Base-by-base conservation (phyloP, 2,113 vertebrate genomes). In the Pimephales promelas region DNA sequence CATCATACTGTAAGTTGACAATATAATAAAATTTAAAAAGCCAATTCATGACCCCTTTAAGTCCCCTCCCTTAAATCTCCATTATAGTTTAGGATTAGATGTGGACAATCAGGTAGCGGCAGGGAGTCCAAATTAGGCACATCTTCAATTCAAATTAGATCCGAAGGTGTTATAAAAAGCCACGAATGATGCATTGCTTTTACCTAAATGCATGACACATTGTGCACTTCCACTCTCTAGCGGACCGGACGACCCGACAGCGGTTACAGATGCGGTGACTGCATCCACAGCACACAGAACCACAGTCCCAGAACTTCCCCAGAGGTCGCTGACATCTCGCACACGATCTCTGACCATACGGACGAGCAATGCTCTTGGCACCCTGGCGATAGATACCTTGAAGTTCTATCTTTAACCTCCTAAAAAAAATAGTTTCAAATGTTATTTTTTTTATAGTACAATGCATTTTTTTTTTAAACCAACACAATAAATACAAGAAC, bases 181-280 rank as follows among this genome's bases (percentile, higher is more conserved):
- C 26, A 18, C 36, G 1, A 28, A 26, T 4, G 26, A 4, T 47
- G 70, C 8, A 31, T 52, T 52, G 28, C 34, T 10, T 47, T 81
- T 79, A 96, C 97, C 96, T 95, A 31, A 96, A 94, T 22, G 96
- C 95, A 0, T 95, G 94, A 86, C 97, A 99, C 75, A 97, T 61
- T 0, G 96, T 97, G 90, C 97, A 99, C 85, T 94, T 96, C 97
- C 97, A 98, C 3, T 88, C 79, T 0, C 1, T 83, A 6, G 91
- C 85, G 11, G 34, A 89, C 31, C 89, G 87, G 88, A 84, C 88
- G 31, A 97, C 92, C 0, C 96, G 95, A 85, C 97, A 99, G 9
- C 75, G 88, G 0, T 90, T 88, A 89, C 97, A 99, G 89, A 97
- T 96, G 0, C 95, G 93, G 81, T 98, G 96, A 34, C 97, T 99